A percentile compares a stretch with the other conserved stretches of the same genome.
Conservation (phyloP, 2,888 invertebrate species). For the Monoplex corrugatus region DNA sequence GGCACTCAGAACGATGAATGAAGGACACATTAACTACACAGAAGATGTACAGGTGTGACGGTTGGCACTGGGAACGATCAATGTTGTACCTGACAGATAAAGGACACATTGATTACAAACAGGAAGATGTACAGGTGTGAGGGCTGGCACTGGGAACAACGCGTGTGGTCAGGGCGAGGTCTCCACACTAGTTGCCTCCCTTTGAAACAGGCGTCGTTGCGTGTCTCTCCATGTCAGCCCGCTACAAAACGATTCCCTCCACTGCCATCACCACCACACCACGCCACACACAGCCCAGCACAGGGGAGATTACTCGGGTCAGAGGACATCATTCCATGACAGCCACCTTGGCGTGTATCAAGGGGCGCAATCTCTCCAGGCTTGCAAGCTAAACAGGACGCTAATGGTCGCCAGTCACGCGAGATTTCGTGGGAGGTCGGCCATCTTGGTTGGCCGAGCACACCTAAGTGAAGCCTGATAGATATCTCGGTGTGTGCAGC, state of each 20-base stretch:
- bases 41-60: too few relatives aligned
- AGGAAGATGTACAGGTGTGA: conserved; percentile 6
- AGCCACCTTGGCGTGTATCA: conserved; percentile 45
- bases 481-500: too few relatives aligned
- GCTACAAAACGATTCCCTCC: background rate
- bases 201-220: conserved; percentile 20
- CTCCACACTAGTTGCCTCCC: conserved; percentile 10
- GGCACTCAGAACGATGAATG: too few relatives aligned
- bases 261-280: background rate
- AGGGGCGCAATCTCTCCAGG: background rate
- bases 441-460: background rate
- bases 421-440: conserved; percentile 13
- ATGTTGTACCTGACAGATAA: too few relatives aligned
- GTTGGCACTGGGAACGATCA: too few relatives aligned
- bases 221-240: background rate
- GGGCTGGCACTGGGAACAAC: background rate
- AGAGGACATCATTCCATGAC: conserved; percentile 30
- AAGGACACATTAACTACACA: too few relatives aligned
- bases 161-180: conserved; percentile 28
- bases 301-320: conserved; percentile 44
- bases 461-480: too few relatives aligned
- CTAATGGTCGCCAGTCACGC: conserved; percentile 21
- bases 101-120: too few relatives aligned
- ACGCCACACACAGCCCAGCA: background rate
- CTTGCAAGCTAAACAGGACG: background rate